Evolutionary conservation across 2,888 invertebrate genomes (phyloP), one percentile per base, ranked within the genome.

Genomic region (Vanessa cardui): DNA sequence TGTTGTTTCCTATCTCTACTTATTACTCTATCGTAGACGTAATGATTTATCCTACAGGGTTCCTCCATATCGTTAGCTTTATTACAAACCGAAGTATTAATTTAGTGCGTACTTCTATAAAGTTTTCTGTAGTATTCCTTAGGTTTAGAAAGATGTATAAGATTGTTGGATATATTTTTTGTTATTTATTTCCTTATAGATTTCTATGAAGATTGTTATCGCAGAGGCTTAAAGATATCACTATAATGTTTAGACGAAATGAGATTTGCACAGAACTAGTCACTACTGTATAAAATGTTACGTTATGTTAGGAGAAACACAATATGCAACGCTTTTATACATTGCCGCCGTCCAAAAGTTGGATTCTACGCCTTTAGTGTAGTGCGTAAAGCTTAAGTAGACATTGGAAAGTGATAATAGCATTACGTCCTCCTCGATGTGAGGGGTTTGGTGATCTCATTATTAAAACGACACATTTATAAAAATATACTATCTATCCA

Each of bases 61-160:
- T 90, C 85, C 90, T 88, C 87, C 92, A 92, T 92, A 92, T 92
- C 92, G 90, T 90, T 91, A 91, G 90, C 90, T 89, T 90, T 91
- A 39, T 39, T 39, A 91, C 87, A 85, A 85, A 89, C 87, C 85
- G 84, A 91, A 89, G 89, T 91, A 89, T 90, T 91, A 87, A 84
- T 89, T 87, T 88, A 88, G 87, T 84, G 81, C 85, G 83, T 87
- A 79, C 66, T 66, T 62, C 75, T 76, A 79, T 84, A 83, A 85
- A 83, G 79, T 83, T 85, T 85, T 86, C 83, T 79, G 78, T 84
- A 85, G 84, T 83, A 90, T 90, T 90, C 89, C 90, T 89, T 90
- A 89, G 87, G 77, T 81, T 83, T 87, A 86, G 78, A 80, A 78
- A 82, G 71, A 72, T 73, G 76, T 77, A 81, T 81, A 78, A 84